Evolutionary conservation across 2,113 vertebrate genomes (phyloP).

Genomic region (Macquaria ambigua): DNA sequence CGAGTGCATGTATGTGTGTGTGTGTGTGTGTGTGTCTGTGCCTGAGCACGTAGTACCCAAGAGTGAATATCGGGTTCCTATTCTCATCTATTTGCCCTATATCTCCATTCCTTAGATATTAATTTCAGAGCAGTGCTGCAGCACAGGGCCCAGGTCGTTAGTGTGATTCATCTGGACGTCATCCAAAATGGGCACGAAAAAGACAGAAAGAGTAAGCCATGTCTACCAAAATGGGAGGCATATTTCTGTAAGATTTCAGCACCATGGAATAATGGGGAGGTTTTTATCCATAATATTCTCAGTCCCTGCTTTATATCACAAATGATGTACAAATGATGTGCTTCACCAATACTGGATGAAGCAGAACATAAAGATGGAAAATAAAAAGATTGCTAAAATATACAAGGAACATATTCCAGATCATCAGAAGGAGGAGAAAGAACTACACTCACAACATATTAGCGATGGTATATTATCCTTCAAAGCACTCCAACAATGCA

Average conservation of each 20-base stretch:
- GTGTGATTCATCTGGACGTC: conserved; percentile 83
- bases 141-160: conserved; percentile 78
- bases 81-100: conserved; percentile 90
- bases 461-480: conserved; percentile 1
- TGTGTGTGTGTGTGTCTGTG: conserved; percentile 61
- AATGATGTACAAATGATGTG: conserved; percentile 42
- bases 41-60: conserved; percentile 73
- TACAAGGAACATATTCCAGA: conserved; percentile 13
- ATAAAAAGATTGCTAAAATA: conserved; percentile 23
- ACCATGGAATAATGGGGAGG: conserved; percentile 50
- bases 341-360: conserved; percentile 13
- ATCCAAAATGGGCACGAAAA: conserved; percentile 66
- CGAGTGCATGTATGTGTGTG: conserved; percentile 56
- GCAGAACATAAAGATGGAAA: conserved; percentile 39
- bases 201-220: conserved; percentile 58
- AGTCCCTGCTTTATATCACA: conserved; percentile 26
- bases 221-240: conserved; percentile 57
- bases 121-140: conserved; percentile 86
- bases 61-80: conserved; percentile 84
- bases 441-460: neutral
- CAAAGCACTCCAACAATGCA: conserved; percentile 2
- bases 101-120: conserved; percentile 88
- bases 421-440: neutral
- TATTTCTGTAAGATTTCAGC: conserved; percentile 67
- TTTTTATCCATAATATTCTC: conserved; percentile 55